Evolutionary conservation across 2,797 vertebrate species (phyloP), one percentile per base, ranked within the genome.

Genomic region (Gymnoscopelus microlampas): DNA sequence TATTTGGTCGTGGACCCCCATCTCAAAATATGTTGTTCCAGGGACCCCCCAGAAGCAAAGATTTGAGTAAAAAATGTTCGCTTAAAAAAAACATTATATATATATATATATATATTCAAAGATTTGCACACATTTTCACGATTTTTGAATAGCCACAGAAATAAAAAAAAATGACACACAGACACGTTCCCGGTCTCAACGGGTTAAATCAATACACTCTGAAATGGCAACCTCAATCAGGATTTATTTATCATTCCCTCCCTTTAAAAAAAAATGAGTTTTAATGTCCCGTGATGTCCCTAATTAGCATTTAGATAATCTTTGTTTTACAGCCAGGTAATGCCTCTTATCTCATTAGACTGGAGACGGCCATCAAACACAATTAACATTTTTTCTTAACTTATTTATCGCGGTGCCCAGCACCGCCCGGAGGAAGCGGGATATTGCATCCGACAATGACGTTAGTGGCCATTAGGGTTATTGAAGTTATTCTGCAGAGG

Each of bases 221-320:
- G 85, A 92, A 93, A 93, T 88, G 87, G 86, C 88, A 92, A 81
- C 86, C 73, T 86, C 82, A 74, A 90, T 87, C 84, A 89, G 77
- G 83, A 92, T 91, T 91, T 90, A 91, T 92, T 92, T 84, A 85
- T 91, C 70, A 77, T 89, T 89, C 76, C 61, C 74, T 87, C 90
- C 91, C 83, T 89, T 85, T 90, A 90, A 92, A 91, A 94, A 94
- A 1, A 88, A 91, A 78, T 83, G 79, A 74, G 76, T 88, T 89
- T 85, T 86, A 88, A 92, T 94, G 89, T 89, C 85, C 85, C 85
- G 84, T 85, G 85, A 90, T 93, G 89, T 93, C 90, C 89, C 87
- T 87, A 90, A 94, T 94, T 94, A 94, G 91, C 92, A 92, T 95
- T 94, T 94, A 90, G 88, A 94, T 94, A 82, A 93, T 92, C 88